Evolutionary conservation across 2,113 vertebrate genomes (phyloP), one percentile per base, ranked within the genome.

Genomic region (Aptenodytes patagonicus): DNA sequence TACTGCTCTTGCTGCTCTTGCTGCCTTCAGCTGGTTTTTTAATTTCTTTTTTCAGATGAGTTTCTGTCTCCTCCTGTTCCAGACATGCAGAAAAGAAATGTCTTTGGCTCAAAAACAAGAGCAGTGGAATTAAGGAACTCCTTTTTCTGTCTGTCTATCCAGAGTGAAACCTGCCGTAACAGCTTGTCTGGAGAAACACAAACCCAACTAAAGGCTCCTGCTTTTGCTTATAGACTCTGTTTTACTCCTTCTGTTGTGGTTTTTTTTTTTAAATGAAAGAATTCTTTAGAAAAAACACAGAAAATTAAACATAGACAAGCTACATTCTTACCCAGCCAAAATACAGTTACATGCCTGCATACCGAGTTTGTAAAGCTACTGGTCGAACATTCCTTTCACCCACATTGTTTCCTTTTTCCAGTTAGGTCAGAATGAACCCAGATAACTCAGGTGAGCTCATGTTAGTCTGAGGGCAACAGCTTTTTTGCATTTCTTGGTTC

Each of bases 401-500:
- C 44, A 34, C 40, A 3, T 44, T 0, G 21, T 82, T 82, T 79
- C 61, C 69, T 60, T 71, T 84, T 62, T 55, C 69, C 94, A 40
- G 52, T 84, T 25, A 65, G 40, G 34, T 34, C 11, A 6, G 62
- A 61, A 54, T 8, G 40, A 91, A 70, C 46, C 9, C 88, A 66
- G 14, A 42, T 77, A 83, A 40, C 49, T 51, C 65, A 3, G 4
- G 9, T 49, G 66, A 94, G 46, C 68, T 91, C 24, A 5, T 12
- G 16, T 76, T 54, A 49, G 52, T 42, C 61, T 76, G 70, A 70
- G 16, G 42, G 58, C 49, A 38, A n/a, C 42, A 42, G 15, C 24
- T 76, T 69, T 89, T 91, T 84, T 93, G 40, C 77, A 66, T 95
- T 92, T 95, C 58, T 87, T 89, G 93, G 58, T 72, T 87, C 70